Conservation (phyloP, 1,140 invertebrate species). For the Grapholita molesta region DNA sequence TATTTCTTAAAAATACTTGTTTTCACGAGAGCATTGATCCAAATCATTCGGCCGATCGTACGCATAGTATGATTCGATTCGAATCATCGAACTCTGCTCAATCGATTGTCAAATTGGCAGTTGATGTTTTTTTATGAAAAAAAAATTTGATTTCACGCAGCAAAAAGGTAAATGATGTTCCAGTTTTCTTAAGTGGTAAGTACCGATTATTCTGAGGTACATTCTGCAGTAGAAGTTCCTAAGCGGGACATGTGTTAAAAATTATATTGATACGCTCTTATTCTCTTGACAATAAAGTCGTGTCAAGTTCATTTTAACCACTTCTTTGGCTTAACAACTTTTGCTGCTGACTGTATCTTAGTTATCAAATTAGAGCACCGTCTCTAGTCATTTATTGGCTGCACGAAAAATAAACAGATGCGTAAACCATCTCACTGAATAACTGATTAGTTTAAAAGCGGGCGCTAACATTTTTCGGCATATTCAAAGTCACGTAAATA, state of each 20-base stretch:
- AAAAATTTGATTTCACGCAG: background rate
- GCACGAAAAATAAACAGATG: background rate
- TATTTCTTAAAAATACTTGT: background rate
- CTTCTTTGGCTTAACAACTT: too few relatives aligned
- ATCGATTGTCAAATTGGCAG: conserved; percentile 17
- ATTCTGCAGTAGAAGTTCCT: too few relatives aligned
- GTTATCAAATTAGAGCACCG: too few relatives aligned
- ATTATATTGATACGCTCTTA: too few relatives aligned
- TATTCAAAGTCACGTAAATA: conserved; percentile 17
- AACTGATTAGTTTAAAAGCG: conserved; percentile 29
- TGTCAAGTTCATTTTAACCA: too few relatives aligned
- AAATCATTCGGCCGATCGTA: background rate
- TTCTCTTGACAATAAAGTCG: too few relatives aligned
- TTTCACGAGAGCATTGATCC: background rate
- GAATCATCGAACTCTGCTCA: conserved; percentile 6
- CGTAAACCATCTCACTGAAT: background rate
- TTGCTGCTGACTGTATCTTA: too few relatives aligned
- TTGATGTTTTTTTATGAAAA: background rate
- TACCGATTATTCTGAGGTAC: too few relatives aligned
- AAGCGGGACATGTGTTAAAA: too few relatives aligned
- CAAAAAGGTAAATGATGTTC: background rate
- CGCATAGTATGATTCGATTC: conserved; percentile 6
- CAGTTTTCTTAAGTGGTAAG: background rate
- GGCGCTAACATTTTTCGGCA: conserved; percentile 49
- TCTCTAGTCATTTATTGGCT: too few relatives aligned